These are phyloP conservation scores for Nothoprocta perdicaria DNA, from an alignment of 2,113 vertebrate species.

Conservation along the genomic window DNA sequence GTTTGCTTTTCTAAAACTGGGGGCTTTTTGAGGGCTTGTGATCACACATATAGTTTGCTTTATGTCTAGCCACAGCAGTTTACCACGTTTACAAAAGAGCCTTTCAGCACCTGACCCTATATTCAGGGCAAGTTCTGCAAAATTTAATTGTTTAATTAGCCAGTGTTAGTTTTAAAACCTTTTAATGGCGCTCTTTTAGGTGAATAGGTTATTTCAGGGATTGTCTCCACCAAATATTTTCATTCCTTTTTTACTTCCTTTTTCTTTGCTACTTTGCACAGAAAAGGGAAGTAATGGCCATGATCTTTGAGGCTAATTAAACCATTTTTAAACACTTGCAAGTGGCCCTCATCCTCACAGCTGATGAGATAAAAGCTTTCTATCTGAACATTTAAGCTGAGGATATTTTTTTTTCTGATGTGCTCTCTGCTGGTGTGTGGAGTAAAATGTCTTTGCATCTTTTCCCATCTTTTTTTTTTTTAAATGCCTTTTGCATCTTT, in stretches of 20 bases:
- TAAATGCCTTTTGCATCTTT: neutral
- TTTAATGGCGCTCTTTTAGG: neutral
- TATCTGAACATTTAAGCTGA: neutral
- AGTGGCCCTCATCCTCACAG: neutral
- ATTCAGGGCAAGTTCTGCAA: conserved; percentile 23
- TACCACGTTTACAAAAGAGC: conserved; percentile 38
- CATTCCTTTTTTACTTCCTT: neutral
- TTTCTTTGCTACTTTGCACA: neutral
- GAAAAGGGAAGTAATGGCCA: neutral
- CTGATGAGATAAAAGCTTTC: neutral
- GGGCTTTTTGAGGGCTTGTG: conserved; percentile 23
- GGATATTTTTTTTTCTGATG: neutral
- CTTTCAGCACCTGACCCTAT: conserved; percentile 32
- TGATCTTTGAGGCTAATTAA: neutral
- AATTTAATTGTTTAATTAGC: conserved; percentile 25
- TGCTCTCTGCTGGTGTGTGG: neutral
- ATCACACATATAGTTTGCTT: conserved; percentile 50
- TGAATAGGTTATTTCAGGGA: neutral
- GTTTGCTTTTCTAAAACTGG: conserved; percentile 24
- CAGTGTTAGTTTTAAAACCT: conserved; percentile 11
- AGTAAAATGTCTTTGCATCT: neutral
- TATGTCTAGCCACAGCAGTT: conserved; percentile 36
- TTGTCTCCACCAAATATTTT: neutral
- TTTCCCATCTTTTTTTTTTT: neutral
- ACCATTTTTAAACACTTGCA: neutral